phyloP scores from a whole-genome alignment of 1,140 invertebrate genomes.

The Delia radicum region DNA sequence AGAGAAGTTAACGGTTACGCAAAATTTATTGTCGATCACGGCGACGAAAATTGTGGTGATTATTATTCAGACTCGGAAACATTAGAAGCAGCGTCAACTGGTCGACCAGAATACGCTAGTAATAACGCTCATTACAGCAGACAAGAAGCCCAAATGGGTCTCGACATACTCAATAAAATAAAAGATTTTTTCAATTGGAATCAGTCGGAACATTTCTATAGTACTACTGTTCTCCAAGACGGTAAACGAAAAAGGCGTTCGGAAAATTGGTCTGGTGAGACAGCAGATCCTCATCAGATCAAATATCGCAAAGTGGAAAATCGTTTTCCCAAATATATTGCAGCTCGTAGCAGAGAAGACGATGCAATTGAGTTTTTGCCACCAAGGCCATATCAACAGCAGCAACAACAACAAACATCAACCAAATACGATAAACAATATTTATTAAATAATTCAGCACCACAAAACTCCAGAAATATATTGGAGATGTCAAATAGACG shows the following conservation, averaged over 20 bases:
- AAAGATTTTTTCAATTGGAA: slow-evolving; percentile 26
- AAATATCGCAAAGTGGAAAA: slow-evolving; percentile 49
- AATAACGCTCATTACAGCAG: neutral
- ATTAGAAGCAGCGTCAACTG: neutral
- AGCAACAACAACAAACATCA: neutral
- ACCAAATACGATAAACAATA: slow-evolving; percentile 19
- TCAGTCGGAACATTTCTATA: slow-evolving; percentile 16
- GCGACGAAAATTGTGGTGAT: neutral
- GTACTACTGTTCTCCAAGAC: neutral
- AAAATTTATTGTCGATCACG: neutral
- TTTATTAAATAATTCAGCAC: slow-evolving; percentile 16
- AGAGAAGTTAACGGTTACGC: neutral
- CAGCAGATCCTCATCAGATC: slow-evolving; percentile 23
- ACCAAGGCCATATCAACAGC: neutral
- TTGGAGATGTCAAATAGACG: slow-evolving; percentile 23
- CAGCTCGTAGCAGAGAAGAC: slow-evolving; percentile 22
- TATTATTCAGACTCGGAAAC: neutral
- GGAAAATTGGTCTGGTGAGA: neutral
- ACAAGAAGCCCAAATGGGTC: slow-evolving; percentile 28
- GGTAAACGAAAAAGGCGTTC: slow-evolving; percentile 5
- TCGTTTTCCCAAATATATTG: slow-evolving; percentile 45
- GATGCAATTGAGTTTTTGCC: slow-evolving; percentile 15
- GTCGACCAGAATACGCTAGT: neutral
- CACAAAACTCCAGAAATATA: slow-evolving; percentile 6
- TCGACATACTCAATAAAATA: slow-evolving; percentile 28